These are phyloP conservation scores for Brachypteracias leptosomus DNA, from an alignment of 2,113 vertebrate genomes.

Conservation along the genomic window DNA sequence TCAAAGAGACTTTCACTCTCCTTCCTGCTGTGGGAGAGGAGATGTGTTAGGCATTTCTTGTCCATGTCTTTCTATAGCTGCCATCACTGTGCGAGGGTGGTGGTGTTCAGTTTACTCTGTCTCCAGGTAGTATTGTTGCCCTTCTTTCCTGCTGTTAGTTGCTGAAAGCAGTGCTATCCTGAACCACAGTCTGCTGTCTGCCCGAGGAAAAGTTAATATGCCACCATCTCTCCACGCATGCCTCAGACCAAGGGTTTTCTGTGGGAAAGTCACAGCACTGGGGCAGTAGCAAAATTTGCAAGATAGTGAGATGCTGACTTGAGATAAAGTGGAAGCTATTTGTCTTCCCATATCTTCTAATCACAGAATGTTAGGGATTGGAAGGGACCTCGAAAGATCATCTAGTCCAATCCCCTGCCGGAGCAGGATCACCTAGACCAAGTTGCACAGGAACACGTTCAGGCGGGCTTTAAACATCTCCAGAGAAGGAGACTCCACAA, in stretches of 20 bases:
- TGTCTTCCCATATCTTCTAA: not conserved
- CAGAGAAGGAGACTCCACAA: too few species aligned
- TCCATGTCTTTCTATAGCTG: not conserved
- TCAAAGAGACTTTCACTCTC: not conserved
- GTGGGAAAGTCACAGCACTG: not conserved
- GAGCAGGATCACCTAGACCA: too few species aligned
- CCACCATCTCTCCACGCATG: rapidly evolving
- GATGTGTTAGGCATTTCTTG: not conserved
- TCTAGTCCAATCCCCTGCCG: too few species aligned
- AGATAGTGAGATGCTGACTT: not conserved
- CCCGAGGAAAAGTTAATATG: not conserved
- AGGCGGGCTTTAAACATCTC: too few species aligned
- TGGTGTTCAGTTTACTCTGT: not conserved
- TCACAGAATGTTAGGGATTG: too few species aligned
- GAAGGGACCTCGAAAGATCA: too few species aligned
- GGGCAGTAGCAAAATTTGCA: not conserved
- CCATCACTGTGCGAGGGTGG: not conserved
- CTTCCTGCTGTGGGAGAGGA: not conserved
- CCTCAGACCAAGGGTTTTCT: not conserved
- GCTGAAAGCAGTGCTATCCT: not conserved
- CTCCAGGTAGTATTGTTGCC: not conserved
- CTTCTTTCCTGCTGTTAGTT: not conserved
- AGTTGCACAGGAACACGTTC: too few species aligned
- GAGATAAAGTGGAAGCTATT: not conserved
- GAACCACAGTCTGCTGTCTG: not conserved